A percentile compares a stretch with the other conserved stretches of the same genome.
Evolutionary conservation across 2,113 vertebrate species (phyloP).

Genomic region (Triplophysa dalaica): DNA sequence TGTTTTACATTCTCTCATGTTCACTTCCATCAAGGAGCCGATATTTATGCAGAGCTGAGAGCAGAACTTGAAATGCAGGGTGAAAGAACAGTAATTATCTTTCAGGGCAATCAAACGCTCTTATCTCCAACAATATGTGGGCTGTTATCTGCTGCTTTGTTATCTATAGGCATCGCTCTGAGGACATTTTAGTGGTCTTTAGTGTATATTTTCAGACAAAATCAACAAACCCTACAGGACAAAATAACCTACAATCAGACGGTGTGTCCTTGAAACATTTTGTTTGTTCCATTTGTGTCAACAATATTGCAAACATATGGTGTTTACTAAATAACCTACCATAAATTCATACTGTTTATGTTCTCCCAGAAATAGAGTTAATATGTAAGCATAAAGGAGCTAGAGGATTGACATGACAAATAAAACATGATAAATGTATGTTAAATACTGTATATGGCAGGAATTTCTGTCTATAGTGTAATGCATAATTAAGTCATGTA

Average conservation of each 20-base stretch:
- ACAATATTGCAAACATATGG: slow-evolving; percentile 2
- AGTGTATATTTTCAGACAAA: slow-evolving; percentile 31
- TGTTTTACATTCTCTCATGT: slow-evolving; percentile 31
- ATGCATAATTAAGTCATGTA: background rate
- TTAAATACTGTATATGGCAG: background rate
- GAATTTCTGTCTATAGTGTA: background rate
- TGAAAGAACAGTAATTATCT: slow-evolving; percentile 53
- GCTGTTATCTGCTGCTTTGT: slow-evolving; percentile 50
- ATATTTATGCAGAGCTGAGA: slow-evolving; percentile 37
- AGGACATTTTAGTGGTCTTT: slow-evolving; percentile 50
- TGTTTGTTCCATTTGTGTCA: background rate
- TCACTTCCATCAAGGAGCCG: slow-evolving; percentile 26
- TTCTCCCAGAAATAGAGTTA: background rate
- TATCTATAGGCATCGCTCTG: slow-evolving; percentile 55
- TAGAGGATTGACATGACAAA: background rate
- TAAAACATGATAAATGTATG: no score
- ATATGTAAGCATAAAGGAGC: background rate
- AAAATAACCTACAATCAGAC: slow-evolving; percentile 30
- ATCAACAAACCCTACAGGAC: slow-evolving; percentile 22
- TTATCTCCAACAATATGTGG: slow-evolving; percentile 56
- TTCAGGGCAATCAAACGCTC: slow-evolving; percentile 51
- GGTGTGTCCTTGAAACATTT: slow-evolving; percentile 29
- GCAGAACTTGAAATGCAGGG: slow-evolving; percentile 42
- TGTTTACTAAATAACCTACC: slow-evolving; percentile 18
- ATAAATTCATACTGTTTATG: background rate